Evolutionary conservation across 37 sponge, comb jelly and placozoan species (phyloP).

Genomic region (Theonella swinhoei): DNA sequence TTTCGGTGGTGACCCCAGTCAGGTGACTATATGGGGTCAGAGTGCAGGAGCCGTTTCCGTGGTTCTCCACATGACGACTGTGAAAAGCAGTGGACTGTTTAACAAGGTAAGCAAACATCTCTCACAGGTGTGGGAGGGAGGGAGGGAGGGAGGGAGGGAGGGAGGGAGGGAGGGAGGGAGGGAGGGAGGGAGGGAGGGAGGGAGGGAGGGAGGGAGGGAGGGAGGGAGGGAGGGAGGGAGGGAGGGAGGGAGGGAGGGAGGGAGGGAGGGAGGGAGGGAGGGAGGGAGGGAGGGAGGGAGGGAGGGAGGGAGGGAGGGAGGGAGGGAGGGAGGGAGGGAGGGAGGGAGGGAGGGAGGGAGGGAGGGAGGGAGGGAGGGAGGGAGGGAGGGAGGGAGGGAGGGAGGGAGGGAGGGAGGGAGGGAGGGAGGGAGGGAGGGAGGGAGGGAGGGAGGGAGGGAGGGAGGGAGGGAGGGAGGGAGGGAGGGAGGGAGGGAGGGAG

Average conservation of each 20-base stretch:
- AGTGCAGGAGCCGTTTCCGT: slow-evolving; percentile 87
- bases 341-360: too few species aligned
- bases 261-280: too few species aligned
- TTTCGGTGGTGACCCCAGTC: slow-evolving; percentile 81
- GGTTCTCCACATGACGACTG: slow-evolving; percentile 66
- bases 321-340: too few species aligned
- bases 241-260: too few species aligned
- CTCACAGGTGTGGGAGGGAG: too few species aligned
- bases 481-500: slow-evolving; percentile 32
- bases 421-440: slow-evolving; percentile 28
- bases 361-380: too few species aligned
- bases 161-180: too few species aligned
- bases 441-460: slow-evolving; percentile 24
- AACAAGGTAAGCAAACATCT: slow-evolving; percentile 60
- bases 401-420: slow-evolving; percentile 19
- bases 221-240: slow-evolving; percentile 27
- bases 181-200: slow-evolving; percentile 31
- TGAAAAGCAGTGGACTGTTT: slow-evolving; percentile 76
- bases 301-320: too few species aligned
- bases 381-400: slow-evolving; percentile 24
- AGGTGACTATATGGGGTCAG: slow-evolving; percentile 85
- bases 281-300: too few species aligned
- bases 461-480: slow-evolving; percentile 24
- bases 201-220: slow-evolving; percentile 27
- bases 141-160: too few species aligned